These are phyloP conservation scores for Papilio protenor DNA, from an alignment of 2,888 invertebrate species.

Conservation along the genomic window DNA sequence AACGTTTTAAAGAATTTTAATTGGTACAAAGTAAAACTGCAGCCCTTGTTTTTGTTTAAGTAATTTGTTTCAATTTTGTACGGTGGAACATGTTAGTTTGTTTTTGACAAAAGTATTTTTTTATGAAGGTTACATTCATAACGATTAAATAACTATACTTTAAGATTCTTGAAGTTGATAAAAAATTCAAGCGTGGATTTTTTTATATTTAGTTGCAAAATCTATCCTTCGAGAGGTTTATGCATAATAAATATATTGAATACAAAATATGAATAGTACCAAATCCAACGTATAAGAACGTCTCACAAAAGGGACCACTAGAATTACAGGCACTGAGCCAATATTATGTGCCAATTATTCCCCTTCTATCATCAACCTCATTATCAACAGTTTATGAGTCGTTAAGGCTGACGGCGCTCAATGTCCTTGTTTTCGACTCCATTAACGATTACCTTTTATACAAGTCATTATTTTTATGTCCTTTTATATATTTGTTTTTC, in stretches of 20 bases:
- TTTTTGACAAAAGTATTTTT: too few relatives aligned
- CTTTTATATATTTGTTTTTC: not conserved
- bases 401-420: slow-evolving; percentile 17
- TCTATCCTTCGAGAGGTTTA: not conserved
- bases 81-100: not conserved
- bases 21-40: not conserved
- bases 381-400: slow-evolving; percentile 40
- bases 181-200: not conserved
- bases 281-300: not conserved
- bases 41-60: not conserved
- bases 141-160: too few relatives aligned
- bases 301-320: slow-evolving; percentile 16
- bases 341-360: slow-evolving; percentile 40
- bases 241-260: not conserved
- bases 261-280: not conserved
- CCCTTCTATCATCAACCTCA: slow-evolving; percentile 36
- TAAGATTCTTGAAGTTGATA: not conserved
- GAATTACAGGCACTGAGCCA: slow-evolving; percentile 38
- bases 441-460: slow-evolving; percentile 12
- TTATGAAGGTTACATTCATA: too few relatives aligned
- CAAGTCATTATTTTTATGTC: not conserved
- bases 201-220: not conserved
- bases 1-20: not conserved
- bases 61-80: slow-evolving; percentile 12
- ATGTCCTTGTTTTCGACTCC: slow-evolving; percentile 36